These are phyloP conservation scores for Sinocyclocheilus anophthalmus DNA, from an alignment of 2,113 vertebrate genomes.

Conservation along the genomic window DNA sequence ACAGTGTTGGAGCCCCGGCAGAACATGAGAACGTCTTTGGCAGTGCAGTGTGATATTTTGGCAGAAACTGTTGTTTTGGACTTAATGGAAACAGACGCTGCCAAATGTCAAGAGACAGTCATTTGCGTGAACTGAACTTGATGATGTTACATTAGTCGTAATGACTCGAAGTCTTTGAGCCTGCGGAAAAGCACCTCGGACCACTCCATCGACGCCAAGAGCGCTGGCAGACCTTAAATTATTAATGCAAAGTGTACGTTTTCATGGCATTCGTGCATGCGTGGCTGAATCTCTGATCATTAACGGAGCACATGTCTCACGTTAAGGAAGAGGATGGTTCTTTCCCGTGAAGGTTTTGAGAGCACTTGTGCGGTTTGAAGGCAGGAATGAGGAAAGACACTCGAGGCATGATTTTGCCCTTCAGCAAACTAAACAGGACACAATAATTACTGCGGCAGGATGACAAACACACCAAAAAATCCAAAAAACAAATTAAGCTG, in stretches of 20 bases:
- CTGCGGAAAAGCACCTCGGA: constrained; percentile 14
- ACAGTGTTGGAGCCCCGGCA: neutral
- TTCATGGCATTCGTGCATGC: neutral
- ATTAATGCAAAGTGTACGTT: neutral
- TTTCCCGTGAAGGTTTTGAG: neutral
- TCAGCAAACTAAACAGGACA: constrained; percentile 34
- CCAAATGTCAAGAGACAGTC: constrained; percentile 14
- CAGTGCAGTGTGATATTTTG: neutral
- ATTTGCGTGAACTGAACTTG: neutral
- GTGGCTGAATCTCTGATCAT: neutral
- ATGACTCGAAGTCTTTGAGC: neutral
- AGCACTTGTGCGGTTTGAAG: neutral
- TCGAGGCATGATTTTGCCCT: constrained; percentile 7
- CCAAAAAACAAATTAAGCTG: neutral
- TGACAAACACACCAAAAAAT: neutral
- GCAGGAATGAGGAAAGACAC: constrained; percentile 12
- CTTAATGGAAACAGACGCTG: constrained; percentile 1
- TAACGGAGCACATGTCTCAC: neutral
- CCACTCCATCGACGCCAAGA: neutral
- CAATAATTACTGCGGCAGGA: constrained; percentile 21
- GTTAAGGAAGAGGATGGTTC: neutral
- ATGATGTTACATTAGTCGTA: constrained; percentile 25
- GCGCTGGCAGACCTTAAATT: neutral
- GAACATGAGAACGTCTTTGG: neutral
- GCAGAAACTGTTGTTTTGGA: constrained; percentile 16